Conservation (phyloP, 2,888 invertebrate genomes). For the Rhingia campestris region DNA sequence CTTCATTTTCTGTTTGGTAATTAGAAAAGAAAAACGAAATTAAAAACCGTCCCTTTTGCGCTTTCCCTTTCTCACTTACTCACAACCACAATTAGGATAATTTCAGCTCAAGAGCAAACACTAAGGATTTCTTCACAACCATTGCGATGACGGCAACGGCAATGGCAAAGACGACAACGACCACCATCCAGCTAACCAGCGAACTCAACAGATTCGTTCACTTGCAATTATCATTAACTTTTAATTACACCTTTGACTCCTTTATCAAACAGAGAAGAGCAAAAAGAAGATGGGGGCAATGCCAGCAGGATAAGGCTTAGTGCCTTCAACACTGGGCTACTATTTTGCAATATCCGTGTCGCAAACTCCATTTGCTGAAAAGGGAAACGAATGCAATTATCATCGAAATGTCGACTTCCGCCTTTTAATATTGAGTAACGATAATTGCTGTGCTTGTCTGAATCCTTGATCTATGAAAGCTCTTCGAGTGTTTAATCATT, state of each 20-base stretch:
- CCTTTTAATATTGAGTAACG: slow-evolving; percentile 42
- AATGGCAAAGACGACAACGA: background rate
- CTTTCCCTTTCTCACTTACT: slow-evolving; percentile 1
- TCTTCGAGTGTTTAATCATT: slow-evolving; percentile 11
- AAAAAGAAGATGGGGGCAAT: background rate
- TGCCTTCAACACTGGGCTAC: slow-evolving; percentile 7
- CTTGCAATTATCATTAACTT: slow-evolving; percentile 68
- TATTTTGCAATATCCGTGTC: slow-evolving; percentile 49
- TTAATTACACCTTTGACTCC: slow-evolving; percentile 71
- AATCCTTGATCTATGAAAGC: slow-evolving; percentile 29
- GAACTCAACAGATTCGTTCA: slow-evolving; percentile 42
- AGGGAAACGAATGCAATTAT: slow-evolving; percentile 61
- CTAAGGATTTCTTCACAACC: slow-evolving; percentile 17
- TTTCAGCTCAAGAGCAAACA: slow-evolving; percentile 16
- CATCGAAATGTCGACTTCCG: slow-evolving; percentile 58
- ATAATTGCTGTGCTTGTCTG: slow-evolving; percentile 45
- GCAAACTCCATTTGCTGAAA: slow-evolving; percentile 30
- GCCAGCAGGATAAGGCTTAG: slow-evolving; percentile 1
- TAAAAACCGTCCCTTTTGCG: background rate
- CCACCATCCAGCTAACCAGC: background rate
- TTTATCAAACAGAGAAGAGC: slow-evolving; percentile 26
- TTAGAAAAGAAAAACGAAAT: slow-evolving; percentile 24
- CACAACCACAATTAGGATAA: slow-evolving; percentile 51
- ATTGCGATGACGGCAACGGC: background rate
- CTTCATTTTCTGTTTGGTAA: slow-evolving; percentile 43